Conservation (phyloP, 2,797 vertebrate genomes). For the Gobio occitaniae region DNA sequence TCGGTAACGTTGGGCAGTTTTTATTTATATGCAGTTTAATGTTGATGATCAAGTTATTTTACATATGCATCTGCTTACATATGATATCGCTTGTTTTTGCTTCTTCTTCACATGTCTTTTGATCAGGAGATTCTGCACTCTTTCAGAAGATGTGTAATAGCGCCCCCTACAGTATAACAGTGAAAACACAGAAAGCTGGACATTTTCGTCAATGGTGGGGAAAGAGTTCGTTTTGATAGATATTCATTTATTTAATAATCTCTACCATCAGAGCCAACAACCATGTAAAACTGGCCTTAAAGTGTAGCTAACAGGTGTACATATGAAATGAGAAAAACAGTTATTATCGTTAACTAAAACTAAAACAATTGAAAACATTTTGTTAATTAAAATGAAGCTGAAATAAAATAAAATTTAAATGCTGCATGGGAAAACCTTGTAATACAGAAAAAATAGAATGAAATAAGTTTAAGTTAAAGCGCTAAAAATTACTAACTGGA, state of each 20-base stretch:
- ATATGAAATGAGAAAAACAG: neutral
- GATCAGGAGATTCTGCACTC: neutral
- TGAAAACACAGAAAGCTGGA: neutral
- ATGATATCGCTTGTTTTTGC: too few relatives aligned
- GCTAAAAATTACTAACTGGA: neutral
- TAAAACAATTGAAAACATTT: neutral
- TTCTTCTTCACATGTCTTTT: neutral
- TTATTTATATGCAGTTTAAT: too few relatives aligned
- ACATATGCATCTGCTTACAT: too few relatives aligned
- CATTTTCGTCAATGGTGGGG: neutral
- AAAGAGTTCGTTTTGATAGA: too few relatives aligned
- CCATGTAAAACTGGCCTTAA: neutral
- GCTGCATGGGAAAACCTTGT: neutral
- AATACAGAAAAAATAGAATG: neutral
- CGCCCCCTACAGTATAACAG: neutral
- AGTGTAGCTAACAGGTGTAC: neutral
- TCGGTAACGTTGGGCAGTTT: too few relatives aligned
- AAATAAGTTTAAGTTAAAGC: neutral
- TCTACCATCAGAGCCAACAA: neutral
- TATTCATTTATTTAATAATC: neutral
- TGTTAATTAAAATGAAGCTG: neutral
- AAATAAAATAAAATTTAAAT: neutral
- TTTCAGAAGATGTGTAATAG: neutral
- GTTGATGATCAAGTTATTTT: too few relatives aligned
- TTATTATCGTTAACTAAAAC: neutral